These are phyloP conservation scores for Drosophila pseudoananassae DNA, from an alignment of 1,140 invertebrate species.

Conservation along the genomic window DNA sequence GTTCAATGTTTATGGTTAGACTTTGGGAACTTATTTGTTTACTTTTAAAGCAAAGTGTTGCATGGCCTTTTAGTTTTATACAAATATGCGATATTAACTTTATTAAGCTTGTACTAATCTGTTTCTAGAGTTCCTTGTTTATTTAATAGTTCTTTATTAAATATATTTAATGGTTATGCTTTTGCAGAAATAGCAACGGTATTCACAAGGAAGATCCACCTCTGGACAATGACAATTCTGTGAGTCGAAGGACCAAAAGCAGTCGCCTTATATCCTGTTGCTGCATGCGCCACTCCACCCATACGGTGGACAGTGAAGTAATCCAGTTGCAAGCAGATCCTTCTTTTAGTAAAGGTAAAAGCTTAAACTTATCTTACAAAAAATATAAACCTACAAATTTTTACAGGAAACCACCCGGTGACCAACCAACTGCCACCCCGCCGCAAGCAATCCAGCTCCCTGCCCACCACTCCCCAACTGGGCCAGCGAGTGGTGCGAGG, in stretches of 20 bases:
- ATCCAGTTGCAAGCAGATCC: conserved; percentile 7
- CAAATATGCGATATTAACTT: not conserved
- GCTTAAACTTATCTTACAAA: conserved; percentile 1
- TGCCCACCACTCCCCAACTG: conserved; percentile 62
- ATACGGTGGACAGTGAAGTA: conserved; percentile 33
- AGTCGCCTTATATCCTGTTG: conserved; percentile 41
- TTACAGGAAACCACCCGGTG: not conserved
- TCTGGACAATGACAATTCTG: conserved; percentile 6
- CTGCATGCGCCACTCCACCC: conserved; percentile 44
- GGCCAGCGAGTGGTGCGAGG: conserved; percentile 49
- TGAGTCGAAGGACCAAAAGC: conserved; percentile 36
- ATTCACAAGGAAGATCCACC: not conserved
- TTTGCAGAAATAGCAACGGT: conserved; percentile 12
- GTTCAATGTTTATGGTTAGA: conserved; percentile 41
- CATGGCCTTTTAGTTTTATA: not conserved
- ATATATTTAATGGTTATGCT: not conserved
- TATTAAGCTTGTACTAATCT: not conserved
- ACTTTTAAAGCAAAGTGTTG: not conserved
- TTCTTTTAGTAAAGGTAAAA: conserved; percentile 7
- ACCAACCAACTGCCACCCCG: conserved; percentile 12
- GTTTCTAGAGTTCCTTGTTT: not conserved
- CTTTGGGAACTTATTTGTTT: conserved; percentile 37
- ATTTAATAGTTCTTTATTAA: not conserved
- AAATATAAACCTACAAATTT: not conserved
- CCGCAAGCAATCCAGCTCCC: conserved; percentile 52